Evolutionary conservation across 2,888 invertebrate species (phyloP), one percentile per base, ranked within the genome.

Genomic region (Thymelicus lineola): DNA sequence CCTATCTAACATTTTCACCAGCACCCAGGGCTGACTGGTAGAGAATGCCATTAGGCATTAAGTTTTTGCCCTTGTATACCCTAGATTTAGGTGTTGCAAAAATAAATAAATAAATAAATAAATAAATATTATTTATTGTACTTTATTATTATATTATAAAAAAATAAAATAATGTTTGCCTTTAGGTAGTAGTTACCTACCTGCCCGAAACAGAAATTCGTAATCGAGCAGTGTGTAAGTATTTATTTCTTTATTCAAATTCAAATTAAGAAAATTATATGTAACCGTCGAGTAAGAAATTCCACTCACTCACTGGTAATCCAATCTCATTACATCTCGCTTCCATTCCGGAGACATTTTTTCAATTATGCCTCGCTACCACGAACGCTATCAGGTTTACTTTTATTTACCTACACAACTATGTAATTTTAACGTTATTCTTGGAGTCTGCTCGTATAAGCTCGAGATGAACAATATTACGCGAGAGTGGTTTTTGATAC

Each of bases 321-420:
- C 82, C 82, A 77, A 81, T 81, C 87, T 87, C 83, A 90, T 90
- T 89, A 88, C 77, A 70, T 72, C 78, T 80, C 82, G 80, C 83
- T 86, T 87, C 83, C 57, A 57, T 36, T 57, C 84, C 85, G 85
- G 84, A 81, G 90, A 90, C 90, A 90, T 87, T 89, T 91, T 90
- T 90, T 90, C 90, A 91, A 91, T 91, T 91, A 91, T 79, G 79
- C 79, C 74, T 72, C 78, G 83, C 86, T 85, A 86, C 89, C 85
- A 83, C 82, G 81, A 85, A 80, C 82, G 86, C 87, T 89, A 89
- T 89, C 85, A 85, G 79, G 85, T 84, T 82, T 83, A 85, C 84
- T 86, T 86, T 85, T 86, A 85, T 85, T 83, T 77, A 76, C 70
- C 72, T 77, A 75, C 73, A 76, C 78, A 78, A 76, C 82, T 73